Conservation (phyloP, 1,140 invertebrate species). For the Eumaeus atala region DNA sequence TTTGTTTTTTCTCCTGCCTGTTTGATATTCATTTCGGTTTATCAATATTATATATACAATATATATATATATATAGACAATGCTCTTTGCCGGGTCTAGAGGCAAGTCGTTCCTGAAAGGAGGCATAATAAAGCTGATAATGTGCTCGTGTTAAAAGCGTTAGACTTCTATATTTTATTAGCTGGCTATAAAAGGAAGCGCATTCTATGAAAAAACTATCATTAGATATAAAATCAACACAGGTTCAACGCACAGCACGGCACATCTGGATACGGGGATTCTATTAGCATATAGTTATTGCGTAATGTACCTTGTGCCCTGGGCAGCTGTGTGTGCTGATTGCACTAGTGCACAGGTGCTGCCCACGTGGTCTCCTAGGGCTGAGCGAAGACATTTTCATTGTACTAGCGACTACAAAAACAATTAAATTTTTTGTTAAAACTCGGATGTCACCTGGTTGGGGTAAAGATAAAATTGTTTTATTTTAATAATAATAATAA, state of each 20-base stretch:
- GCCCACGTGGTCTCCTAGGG: slow-evolving; percentile 54
- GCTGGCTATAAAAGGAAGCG: too few relatives aligned
- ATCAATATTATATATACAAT: too few relatives aligned
- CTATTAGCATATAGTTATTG: slow-evolving; percentile 58
- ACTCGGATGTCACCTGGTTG: too few relatives aligned
- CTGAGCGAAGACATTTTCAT: slow-evolving; percentile 17
- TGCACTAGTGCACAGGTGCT: slow-evolving; percentile 60
- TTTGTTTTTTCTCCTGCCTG: too few relatives aligned
- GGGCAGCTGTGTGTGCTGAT: slow-evolving; percentile 62
- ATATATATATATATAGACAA: too few relatives aligned
- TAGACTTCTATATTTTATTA: too few relatives aligned
- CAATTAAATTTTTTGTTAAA: too few relatives aligned
- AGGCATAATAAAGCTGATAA: not conserved
- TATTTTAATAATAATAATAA: too few relatives aligned
- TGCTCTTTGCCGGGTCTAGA: too few relatives aligned
- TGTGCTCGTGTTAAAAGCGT: not conserved
- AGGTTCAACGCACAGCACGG: slow-evolving; percentile 43
- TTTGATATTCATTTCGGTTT: too few relatives aligned
- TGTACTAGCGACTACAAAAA: not conserved
- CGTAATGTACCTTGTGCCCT: slow-evolving; percentile 47
- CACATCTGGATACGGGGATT: slow-evolving; percentile 54
- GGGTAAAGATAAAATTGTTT: too few relatives aligned
- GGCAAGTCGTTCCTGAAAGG: too few relatives aligned
- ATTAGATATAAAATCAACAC: slow-evolving; percentile 46
- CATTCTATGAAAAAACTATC: slow-evolving; percentile 6